Evolutionary conservation across 2,888 invertebrate genomes (phyloP).

Genomic region (Rotaria magnacalcarata): DNA sequence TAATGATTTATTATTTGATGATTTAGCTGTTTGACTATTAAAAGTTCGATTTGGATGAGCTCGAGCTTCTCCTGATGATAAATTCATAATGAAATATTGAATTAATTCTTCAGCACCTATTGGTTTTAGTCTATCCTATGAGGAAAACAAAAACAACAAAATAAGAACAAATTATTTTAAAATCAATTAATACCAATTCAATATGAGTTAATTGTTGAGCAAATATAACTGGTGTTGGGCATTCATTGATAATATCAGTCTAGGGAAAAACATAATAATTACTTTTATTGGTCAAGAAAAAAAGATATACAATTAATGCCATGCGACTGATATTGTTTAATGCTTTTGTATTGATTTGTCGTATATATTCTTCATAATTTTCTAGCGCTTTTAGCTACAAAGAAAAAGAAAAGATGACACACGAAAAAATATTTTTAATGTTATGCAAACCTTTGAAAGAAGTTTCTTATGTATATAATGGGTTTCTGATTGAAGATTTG

Average conservation of each 20-base stretch:
- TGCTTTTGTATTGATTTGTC: background rate
- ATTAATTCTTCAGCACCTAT: slow-evolving; percentile 96
- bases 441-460: slow-evolving; percentile 5
- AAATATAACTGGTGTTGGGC: slow-evolving; percentile 74
- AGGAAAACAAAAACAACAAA: background rate
- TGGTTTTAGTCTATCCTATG: slow-evolving; percentile 75
- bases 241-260: slow-evolving; percentile 64
- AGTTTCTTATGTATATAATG: background rate
- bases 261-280: background rate
- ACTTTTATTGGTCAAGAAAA: background rate
- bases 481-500: background rate
- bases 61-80: background rate
- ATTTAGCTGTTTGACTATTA: background rate
- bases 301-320: background rate
- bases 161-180: background rate
- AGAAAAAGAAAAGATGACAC: background rate
- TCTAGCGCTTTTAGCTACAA: background rate
- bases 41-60: background rate
- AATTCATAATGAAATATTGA: slow-evolving; percentile 69
- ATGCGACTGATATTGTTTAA: background rate
- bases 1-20: background rate
- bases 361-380: slow-evolving; percentile 7
- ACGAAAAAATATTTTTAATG: background rate
- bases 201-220: slow-evolving; percentile 90
- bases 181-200: slow-evolving; percentile 65